Evolutionary conservation across 2,113 vertebrate genomes (phyloP).

Genomic region (Leucoraja erinaceus): DNA sequence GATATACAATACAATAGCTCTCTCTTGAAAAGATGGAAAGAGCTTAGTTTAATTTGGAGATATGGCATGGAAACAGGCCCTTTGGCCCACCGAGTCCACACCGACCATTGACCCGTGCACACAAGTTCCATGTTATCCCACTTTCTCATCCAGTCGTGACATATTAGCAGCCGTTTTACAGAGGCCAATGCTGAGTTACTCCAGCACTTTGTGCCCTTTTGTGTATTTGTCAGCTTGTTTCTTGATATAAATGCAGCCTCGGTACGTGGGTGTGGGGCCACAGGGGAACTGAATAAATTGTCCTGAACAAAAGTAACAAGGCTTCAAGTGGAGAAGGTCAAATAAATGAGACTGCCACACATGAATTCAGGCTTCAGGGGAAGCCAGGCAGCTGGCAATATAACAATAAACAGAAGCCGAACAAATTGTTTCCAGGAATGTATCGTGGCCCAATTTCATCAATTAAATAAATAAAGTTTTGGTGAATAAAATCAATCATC

Average conservation of each 20-base stretch:
- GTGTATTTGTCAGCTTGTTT: too few relatives aligned
- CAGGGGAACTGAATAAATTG: background rate
- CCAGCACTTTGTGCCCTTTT: too few relatives aligned
- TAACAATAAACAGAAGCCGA: background rate
- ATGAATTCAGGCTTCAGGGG: background rate
- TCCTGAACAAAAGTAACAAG: background rate
- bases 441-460: constrained; percentile 1
- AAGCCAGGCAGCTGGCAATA: background rate
- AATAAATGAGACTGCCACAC: constrained; percentile 11
- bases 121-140: too few relatives aligned
- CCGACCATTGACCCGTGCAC: too few relatives aligned
- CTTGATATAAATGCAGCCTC: background rate
- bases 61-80: too few relatives aligned
- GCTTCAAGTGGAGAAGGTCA: background rate
- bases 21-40: too few relatives aligned
- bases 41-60: too few relatives aligned
- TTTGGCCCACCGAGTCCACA: too few relatives aligned
- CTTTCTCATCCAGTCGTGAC: too few relatives aligned
- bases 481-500: background rate
- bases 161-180: too few relatives aligned
- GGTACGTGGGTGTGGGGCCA: background rate
- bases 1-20: too few relatives aligned
- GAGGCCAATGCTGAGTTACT: too few relatives aligned
- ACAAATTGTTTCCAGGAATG: background rate
- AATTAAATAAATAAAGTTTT: constrained; percentile 17